These are phyloP conservation scores for Zygothrica quintamaculata DNA, from an alignment of 2,888 invertebrate species.

Conservation along the genomic window DNA sequence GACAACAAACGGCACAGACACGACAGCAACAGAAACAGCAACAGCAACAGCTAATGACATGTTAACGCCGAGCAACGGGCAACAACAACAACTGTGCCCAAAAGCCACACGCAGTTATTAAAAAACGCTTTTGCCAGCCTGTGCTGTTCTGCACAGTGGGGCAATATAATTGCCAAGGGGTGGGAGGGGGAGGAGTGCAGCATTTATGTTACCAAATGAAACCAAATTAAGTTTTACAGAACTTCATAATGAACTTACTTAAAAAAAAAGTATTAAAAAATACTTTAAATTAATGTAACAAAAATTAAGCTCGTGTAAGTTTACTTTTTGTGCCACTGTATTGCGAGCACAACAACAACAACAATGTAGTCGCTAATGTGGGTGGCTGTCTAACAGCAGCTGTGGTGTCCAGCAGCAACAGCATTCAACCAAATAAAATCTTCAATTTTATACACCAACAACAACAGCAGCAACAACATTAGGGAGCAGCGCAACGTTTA, in stretches of 20 bases:
- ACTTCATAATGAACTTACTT: too few relatives aligned
- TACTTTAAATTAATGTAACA: too few relatives aligned
- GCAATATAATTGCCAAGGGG: conserved; percentile 38
- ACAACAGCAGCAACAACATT: conserved; percentile 3
- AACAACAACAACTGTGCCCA: conserved; percentile 28
- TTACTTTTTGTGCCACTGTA: conserved; percentile 48
- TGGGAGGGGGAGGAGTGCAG: too few relatives aligned
- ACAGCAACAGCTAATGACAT: conserved; percentile 71
- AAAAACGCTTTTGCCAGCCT: conserved; percentile 73
- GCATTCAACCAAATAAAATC: conserved; percentile 61
- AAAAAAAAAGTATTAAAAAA: conserved; percentile 13
- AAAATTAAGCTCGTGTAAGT: background rate
- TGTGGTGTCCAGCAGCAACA: conserved; percentile 49
- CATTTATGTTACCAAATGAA: conserved; percentile 16
- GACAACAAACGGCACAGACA: conserved; percentile 4
- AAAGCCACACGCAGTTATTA: conserved; percentile 75
- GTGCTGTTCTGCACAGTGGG: conserved; percentile 64
- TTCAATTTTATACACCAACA: conserved; percentile 62
- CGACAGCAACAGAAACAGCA: conserved; percentile 37
- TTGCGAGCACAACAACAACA: conserved; percentile 31
- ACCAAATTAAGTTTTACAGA: too few relatives aligned
- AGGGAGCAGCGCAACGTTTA: conserved; percentile 21
- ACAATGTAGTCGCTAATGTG: conserved; percentile 56
- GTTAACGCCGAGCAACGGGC: conserved; percentile 66
- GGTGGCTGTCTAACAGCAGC: conserved; percentile 72